Base-by-base conservation (phyloP, 2,888 invertebrate genomes). In the Cordilura impudica region DNA sequence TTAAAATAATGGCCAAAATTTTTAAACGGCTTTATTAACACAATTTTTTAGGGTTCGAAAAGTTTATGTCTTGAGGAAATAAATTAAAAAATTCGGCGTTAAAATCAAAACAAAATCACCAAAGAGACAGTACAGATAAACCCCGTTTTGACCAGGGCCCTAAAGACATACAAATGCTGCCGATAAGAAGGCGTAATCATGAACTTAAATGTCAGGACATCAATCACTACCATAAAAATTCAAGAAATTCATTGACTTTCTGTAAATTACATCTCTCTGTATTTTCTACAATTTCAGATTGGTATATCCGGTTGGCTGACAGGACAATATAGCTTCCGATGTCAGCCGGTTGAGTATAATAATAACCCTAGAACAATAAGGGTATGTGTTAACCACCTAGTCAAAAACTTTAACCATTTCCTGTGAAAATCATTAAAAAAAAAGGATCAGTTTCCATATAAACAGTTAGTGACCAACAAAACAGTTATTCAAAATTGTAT, bases 271-370 rank as follows among this genome's bases (percentile, higher is more conserved):
- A n/a, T 66, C 12, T 60, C 71, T n/a, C 21, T 3, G 12, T 66
- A 53, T 65, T 72, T 67, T 72, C 70, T 72, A 77, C 71, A 72
- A 67, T 90, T 90, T 83, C 94, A 97, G 96, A 94, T 96, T 92
- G 94, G 93, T 90, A 92, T 94, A 92, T 93, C 95, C 89, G 98
- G 98, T 90, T 98, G 98, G 98, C 94, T 97, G 91, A 95, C 95
- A 90, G 96, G 96, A 90, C 95, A 96, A 90, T 98, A 98, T 94
- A 97, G 94, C 92, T 94, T 95, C 92, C 94, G 95, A 90, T 98
- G 98, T 93, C 97, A 98, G 92, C 97, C 97, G 88, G 97, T 98
- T 91, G 97, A 98, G 93, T 96, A 97, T 93, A 95, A 96, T 90
- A 94, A 94, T 91, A 94, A 94, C 92, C 95, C 96, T 90, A 94